These are phyloP conservation scores for Falco naumanni DNA, from an alignment of 2,797 vertebrate genomes.

Conservation along the genomic window DNA sequence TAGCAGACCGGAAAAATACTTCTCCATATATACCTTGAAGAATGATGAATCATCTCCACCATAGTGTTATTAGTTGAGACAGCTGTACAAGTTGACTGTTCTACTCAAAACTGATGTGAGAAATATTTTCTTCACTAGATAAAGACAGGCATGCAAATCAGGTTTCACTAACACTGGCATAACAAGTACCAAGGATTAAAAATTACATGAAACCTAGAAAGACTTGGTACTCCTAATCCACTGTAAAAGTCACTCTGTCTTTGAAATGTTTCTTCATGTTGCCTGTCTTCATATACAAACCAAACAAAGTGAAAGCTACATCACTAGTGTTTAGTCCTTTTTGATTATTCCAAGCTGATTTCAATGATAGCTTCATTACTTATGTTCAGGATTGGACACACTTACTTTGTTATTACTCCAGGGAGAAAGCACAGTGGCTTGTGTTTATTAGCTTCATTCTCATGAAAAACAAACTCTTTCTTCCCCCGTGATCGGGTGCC, in stretches of 20 bases:
- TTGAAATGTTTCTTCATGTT: background rate
- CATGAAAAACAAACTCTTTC: background rate
- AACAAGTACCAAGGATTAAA: background rate
- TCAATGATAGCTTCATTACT: background rate
- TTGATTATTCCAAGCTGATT: background rate
- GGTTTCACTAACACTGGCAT: background rate
- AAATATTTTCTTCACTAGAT: background rate
- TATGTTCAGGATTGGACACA: background rate
- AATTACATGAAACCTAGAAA: background rate
- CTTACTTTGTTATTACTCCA: background rate
- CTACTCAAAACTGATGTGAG: background rate
- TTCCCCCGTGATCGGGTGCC: background rate
- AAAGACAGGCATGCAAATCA: background rate
- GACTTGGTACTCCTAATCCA: background rate
- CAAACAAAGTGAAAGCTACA: background rate
- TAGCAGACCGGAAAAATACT: background rate
- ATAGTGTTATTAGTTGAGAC: background rate
- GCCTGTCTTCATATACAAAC: background rate
- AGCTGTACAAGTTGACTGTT: background rate
- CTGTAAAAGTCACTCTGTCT: background rate
- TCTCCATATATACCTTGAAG: background rate
- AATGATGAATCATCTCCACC: background rate
- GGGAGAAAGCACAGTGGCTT: background rate
- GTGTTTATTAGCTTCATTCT: background rate
- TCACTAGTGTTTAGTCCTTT: background rate